phyloP scores from a whole-genome alignment of 2,797 vertebrate genomes.

The Neomorphus geoffroyi region DNA sequence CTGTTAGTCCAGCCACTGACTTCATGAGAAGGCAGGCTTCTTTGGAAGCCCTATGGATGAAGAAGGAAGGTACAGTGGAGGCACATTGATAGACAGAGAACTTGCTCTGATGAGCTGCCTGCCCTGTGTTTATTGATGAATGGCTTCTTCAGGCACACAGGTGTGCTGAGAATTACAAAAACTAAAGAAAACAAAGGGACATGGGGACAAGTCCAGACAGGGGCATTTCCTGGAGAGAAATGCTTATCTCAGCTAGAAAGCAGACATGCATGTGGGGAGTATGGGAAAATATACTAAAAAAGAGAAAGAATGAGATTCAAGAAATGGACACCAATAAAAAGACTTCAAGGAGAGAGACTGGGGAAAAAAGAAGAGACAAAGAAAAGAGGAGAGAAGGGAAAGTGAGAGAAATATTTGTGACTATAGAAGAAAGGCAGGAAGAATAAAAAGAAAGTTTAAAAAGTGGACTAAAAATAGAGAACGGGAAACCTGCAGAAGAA shows the following conservation, averaged over 20 bases:
- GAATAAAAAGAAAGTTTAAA: background rate
- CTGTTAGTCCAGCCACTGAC: background rate
- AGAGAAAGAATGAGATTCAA: background rate
- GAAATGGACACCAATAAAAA: background rate
- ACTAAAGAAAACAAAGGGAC: slow-evolving; percentile 27
- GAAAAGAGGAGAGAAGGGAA: background rate
- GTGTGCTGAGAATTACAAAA: slow-evolving; percentile 11
- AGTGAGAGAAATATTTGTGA: background rate
- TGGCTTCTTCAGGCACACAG: slow-evolving; percentile 43
- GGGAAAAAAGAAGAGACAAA: background rate
- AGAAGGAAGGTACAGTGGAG: background rate
- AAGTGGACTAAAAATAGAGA: background rate
- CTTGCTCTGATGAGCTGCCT: background rate
- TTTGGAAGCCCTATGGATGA: background rate
- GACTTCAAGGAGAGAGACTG: background rate
- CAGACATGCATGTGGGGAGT: background rate
- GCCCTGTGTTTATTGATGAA: slow-evolving; percentile 2
- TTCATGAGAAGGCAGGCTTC: background rate
- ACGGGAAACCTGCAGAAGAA: background rate
- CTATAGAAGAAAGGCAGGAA: background rate
- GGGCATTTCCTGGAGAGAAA: slow-evolving; percentile 13
- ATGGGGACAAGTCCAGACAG: slow-evolving; percentile 28
- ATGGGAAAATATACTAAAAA: background rate
- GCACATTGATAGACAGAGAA: background rate
- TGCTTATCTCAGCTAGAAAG: slow-evolving; percentile 10